Evolutionary conservation across 1,140 invertebrate genomes (phyloP).

Genomic region (Platorchestia sp.): DNA sequence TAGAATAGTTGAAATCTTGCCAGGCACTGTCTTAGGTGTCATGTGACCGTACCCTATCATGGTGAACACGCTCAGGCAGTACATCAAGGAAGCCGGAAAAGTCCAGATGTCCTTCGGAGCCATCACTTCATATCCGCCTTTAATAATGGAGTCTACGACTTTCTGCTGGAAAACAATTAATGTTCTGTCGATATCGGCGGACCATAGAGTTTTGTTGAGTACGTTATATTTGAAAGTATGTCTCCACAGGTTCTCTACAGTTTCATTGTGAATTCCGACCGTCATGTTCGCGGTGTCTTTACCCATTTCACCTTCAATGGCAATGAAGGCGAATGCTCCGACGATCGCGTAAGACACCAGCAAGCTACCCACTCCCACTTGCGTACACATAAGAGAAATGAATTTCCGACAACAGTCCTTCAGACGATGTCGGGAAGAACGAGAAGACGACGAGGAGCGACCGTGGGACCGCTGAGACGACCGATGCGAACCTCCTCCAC

Average conservation of each 20-base stretch:
- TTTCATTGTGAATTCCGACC: conserved; percentile 72
- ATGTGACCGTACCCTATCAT: conserved; percentile 97
- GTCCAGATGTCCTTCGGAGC: conserved; percentile 77
- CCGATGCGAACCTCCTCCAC: conserved; percentile 55
- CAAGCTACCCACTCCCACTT: conserved; percentile 92
- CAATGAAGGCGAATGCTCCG: conserved; percentile 92
- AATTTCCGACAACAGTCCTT: conserved; percentile 88
- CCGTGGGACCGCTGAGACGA: conserved; percentile 77
- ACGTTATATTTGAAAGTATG: conserved; percentile 81
- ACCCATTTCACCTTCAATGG: conserved; percentile 81
- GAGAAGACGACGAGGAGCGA: conserved; percentile 77
- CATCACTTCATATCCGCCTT: conserved; percentile 78
- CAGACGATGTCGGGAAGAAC: conserved; percentile 61
- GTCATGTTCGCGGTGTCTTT: conserved; percentile 75
- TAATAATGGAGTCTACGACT: conserved; percentile 77
- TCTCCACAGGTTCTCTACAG: conserved; percentile 80
- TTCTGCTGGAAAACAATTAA: conserved; percentile 79
- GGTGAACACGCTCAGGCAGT: conserved; percentile 87
- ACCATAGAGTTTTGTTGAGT: conserved; percentile 82
- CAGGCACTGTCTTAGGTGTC: conserved; percentile 90
- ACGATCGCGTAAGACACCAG: conserved; percentile 95
- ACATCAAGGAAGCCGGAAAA: conserved; percentile 89
- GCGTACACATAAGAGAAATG: conserved; percentile 90
- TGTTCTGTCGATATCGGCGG: conserved; percentile 77
- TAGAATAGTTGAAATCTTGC: conserved; percentile 91